Evolutionary conservation across 2,888 invertebrate species (phyloP).

Genomic region (Anaspis maculata): DNA sequence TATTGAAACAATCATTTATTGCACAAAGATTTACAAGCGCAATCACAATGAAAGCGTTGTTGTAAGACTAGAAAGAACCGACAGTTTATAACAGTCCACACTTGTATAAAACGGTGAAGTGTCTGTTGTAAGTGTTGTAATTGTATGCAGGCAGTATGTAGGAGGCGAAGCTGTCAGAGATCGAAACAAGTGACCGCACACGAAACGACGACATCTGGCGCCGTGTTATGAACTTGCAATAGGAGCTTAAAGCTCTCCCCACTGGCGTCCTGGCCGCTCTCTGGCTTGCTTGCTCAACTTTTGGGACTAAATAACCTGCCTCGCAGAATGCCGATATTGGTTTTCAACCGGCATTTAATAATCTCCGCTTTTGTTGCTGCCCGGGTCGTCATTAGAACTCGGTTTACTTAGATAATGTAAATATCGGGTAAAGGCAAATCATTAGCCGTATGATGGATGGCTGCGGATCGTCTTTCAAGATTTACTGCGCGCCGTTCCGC

Average conservation of each 20-base stretch:
- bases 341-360: conserved; percentile 15
- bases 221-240: conserved; percentile 15
- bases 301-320: conserved; percentile 10
- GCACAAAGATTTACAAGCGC: too few species aligned
- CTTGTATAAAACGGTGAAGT: background rate
- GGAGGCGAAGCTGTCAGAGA: conserved; percentile 2
- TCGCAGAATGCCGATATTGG: conserved; percentile 14
- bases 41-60: too few species aligned
- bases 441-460: conserved; percentile 1
- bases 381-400: conserved; percentile 9
- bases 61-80: too few species aligned
- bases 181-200: conserved; percentile 16
- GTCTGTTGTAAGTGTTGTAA: background rate
- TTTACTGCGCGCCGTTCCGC: too few species aligned
- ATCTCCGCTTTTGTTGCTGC: conserved; percentile 3
- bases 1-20: too few species aligned
- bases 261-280: too few species aligned
- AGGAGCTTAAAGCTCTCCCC: too few species aligned
- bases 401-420: conserved; percentile 5
- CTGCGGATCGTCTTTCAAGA: background rate
- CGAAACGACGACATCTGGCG: conserved; percentile 17
- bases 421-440: background rate
- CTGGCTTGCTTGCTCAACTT: too few species aligned
- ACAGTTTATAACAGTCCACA: too few species aligned
- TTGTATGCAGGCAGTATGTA: background rate